Evolutionary conservation across 2,888 invertebrate genomes (phyloP).

Genomic region (Tachina lurida): DNA sequence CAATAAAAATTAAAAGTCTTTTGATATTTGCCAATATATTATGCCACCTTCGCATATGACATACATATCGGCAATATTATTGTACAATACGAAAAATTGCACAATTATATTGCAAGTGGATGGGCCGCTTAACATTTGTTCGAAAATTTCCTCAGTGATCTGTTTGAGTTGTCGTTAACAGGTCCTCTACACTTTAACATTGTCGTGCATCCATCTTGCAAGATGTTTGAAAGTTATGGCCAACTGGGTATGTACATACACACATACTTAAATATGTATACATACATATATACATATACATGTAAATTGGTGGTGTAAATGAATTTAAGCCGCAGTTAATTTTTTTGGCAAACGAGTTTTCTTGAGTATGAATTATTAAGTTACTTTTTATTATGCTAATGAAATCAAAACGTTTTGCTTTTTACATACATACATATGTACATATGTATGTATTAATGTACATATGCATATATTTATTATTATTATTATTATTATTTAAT

Average conservation of each 20-base stretch:
- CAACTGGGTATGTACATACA: neutral
- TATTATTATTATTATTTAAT: slow-evolving; percentile 21
- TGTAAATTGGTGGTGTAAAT: neutral
- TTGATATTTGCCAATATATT: too few relatives aligned
- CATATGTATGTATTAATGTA: neutral
- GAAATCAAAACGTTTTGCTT: neutral
- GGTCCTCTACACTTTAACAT: too few relatives aligned
- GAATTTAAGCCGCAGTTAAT: neutral
- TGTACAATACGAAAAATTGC: too few relatives aligned
- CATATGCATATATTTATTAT: neutral
- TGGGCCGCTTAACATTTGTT: too few relatives aligned
- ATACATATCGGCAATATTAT: too few relatives aligned
- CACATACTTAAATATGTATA: neutral
- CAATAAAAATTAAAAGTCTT: too few relatives aligned
- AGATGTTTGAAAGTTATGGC: too few relatives aligned
- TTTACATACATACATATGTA: neutral
- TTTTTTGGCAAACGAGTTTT: neutral
- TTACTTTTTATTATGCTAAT: neutral
- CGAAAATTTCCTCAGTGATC: too few relatives aligned
- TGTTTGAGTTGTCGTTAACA: too few relatives aligned
- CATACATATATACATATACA: neutral
- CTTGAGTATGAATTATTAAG: neutral
- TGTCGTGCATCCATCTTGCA: too few relatives aligned
- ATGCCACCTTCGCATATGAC: too few relatives aligned
- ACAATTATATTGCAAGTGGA: too few relatives aligned